Evolutionary conservation across 1,140 invertebrate species (phyloP).

Genomic region (Zophobas atratus): DNA sequence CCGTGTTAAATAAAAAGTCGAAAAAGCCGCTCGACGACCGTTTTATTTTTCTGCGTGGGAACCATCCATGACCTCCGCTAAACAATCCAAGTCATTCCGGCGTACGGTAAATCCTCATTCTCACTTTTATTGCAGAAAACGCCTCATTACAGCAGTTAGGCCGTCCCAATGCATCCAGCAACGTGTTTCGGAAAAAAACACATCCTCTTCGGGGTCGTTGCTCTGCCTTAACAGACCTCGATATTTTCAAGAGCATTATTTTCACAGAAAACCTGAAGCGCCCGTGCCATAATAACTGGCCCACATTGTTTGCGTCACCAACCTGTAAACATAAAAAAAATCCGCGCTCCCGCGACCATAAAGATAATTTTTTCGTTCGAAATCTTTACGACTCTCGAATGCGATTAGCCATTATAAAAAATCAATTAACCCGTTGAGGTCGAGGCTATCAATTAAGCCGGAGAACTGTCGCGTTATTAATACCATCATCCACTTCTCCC

Average conservation of each 20-base stretch:
- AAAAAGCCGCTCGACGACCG: no score
- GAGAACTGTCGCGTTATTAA: conserved; percentile 19
- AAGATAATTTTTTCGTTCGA: background rate
- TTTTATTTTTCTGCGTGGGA: no score
- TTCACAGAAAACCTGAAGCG: conserved; percentile 28
- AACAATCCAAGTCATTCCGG: no score
- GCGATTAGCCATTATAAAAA: conserved; percentile 17
- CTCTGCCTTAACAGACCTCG: conserved; percentile 25
- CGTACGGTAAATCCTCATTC: no score
- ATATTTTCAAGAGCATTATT: conserved; percentile 26
- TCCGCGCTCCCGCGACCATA: background rate
- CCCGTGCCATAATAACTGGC: conserved; percentile 7
- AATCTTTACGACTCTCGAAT: background rate
- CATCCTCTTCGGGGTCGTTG: conserved; percentile 27
- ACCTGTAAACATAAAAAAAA: conserved; percentile 19
- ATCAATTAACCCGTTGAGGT: conserved; percentile 34
- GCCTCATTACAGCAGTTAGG: background rate
- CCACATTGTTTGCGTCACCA: conserved; percentile 34
- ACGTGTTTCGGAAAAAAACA: conserved; percentile 16
- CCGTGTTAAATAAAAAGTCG: no score
- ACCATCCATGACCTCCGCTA: no score
- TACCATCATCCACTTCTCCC: conserved; percentile 25
- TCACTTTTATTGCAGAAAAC: background rate
- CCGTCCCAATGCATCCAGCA: background rate
- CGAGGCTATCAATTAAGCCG: conserved; percentile 16